These are phyloP conservation scores for Sialia sialis DNA, from an alignment of 2,113 vertebrate genomes.

Conservation along the genomic window DNA sequence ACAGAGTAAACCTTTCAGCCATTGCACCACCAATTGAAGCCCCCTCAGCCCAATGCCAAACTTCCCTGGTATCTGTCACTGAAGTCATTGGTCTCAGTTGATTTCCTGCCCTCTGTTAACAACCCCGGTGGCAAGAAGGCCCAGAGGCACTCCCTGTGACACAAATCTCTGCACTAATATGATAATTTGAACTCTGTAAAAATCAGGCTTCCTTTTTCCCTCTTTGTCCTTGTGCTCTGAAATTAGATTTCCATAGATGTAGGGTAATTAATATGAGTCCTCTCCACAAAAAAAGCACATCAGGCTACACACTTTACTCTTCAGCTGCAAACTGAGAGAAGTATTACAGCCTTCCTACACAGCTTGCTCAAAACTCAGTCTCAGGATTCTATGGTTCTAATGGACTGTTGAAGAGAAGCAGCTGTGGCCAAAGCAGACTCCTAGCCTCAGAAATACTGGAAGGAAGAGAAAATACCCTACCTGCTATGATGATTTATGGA, in stretches of 20 bases:
- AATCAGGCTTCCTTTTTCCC: conserved; percentile 25
- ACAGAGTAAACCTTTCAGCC: neutral
- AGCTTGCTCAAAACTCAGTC: neutral
- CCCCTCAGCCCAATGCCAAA: neutral
- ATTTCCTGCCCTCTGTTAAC: neutral
- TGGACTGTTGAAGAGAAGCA: conserved; percentile 4
- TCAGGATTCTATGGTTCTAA: neutral
- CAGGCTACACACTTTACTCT: neutral
- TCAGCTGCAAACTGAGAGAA: neutral
- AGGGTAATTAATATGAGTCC: conserved; percentile 54
- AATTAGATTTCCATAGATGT: conserved; percentile 56
- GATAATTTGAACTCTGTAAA: neutral
- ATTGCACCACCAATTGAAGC: neutral
- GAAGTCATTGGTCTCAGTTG: neutral
- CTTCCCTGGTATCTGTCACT: neutral
- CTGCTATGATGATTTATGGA: conserved; percentile 15
- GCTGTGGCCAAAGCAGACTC: neutral
- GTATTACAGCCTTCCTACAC: neutral
- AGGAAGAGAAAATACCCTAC: neutral
- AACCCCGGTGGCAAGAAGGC: neutral
- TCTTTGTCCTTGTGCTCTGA: conserved; percentile 44
- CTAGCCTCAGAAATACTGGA: neutral
- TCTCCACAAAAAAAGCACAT: conserved; percentile 16
- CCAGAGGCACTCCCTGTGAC: neutral
- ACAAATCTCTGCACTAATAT: neutral